Conservation (phyloP, 2,113 vertebrate genomes). For the Tretioscincus oriximinensis region DNA sequence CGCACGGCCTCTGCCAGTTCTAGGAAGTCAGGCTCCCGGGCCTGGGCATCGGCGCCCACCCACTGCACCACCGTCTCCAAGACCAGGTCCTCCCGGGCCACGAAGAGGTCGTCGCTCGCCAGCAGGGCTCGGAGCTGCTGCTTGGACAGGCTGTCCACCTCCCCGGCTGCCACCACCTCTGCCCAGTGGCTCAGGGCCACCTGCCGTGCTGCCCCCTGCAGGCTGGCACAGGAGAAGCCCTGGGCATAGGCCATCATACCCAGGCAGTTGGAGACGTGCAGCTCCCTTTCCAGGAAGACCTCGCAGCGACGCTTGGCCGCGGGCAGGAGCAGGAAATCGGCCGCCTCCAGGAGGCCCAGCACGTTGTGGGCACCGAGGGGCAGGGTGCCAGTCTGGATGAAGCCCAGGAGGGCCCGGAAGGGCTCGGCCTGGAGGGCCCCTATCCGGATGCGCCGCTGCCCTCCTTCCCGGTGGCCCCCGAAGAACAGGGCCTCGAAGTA, state of each 20-base stretch:
- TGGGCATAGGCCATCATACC: conserved; percentile 82
- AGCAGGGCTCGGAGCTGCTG: conserved; percentile 76
- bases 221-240: conserved; percentile 73
- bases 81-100: conserved; percentile 77
- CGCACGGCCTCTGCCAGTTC: conserved; percentile 80
- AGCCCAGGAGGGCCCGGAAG: conserved; percentile 79
- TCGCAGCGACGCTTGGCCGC: conserved; percentile 78
- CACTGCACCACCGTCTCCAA: conserved; percentile 81
- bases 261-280: conserved; percentile 85
- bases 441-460: conserved; percentile 71
- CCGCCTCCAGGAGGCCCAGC: conserved; percentile 79
- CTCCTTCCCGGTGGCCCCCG: conserved; percentile 77
- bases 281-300: conserved; percentile 83
- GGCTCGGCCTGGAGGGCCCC: conserved; percentile 69
- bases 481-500: conserved; percentile 88
- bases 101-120: conserved; percentile 77
- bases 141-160: conserved; percentile 79
- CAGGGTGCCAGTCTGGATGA: conserved; percentile 67
- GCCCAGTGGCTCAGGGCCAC: conserved; percentile 84
- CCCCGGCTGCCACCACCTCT: conserved; percentile 68
- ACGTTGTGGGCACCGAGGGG: conserved; percentile 74
- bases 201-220: conserved; percentile 40
- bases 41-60: conserved; percentile 73
- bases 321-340: conserved; percentile 83
- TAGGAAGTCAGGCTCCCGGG: conserved; percentile 77